Base-by-base conservation (phyloP, 2,888 invertebrate genomes). In the Diachrysia chrysitis region DNA sequence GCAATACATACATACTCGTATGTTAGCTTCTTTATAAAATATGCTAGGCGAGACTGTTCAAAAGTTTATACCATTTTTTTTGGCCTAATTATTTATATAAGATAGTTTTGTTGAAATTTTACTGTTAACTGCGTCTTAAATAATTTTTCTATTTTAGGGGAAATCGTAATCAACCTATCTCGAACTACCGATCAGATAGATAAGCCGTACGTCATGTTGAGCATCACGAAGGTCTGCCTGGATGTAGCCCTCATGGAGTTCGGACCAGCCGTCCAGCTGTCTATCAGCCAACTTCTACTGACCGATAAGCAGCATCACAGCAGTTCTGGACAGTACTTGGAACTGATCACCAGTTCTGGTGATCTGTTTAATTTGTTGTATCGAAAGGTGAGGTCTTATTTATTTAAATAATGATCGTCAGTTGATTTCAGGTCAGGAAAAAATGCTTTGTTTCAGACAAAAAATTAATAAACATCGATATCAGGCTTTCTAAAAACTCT, bases 261-360 rank as follows among this genome's bases (percentile, higher is more conserved):
- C 86, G 98, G 98, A 0, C 97, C 97, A 0, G 98, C 97, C 0
- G 92, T 97, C 48, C 98, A 98, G 90, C 95, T 98, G 69, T 86
- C 92, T 0, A 69, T 93, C 16, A 84, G 85, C 1, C 87, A 84
- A 14, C 88, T 89, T 9, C 66, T 90, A 66, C 88, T 98, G 42
- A 97, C 97, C 0, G 98, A 98, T 87, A 97, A 97, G 89, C 96
- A 97, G 65, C 98, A 98, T 82, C 97, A 96, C 71, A 97, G 97
- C 67, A 93, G 96, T 51, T 96, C 96, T n/a, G 98, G 98, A 17
- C 97, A 98, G 85, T 97, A 97, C 84, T 89, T 98, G 72, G 97
- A 98, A 87, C 92, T 98, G 57, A 91, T 98, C 60, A 96, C 97
- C 58, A 97, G 97, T 46, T 78, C 94, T 87, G 95, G 95, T 21